These are phyloP conservation scores for Loripinus fragilis DNA, from an alignment of 2,888 invertebrate species.

Conservation along the genomic window DNA sequence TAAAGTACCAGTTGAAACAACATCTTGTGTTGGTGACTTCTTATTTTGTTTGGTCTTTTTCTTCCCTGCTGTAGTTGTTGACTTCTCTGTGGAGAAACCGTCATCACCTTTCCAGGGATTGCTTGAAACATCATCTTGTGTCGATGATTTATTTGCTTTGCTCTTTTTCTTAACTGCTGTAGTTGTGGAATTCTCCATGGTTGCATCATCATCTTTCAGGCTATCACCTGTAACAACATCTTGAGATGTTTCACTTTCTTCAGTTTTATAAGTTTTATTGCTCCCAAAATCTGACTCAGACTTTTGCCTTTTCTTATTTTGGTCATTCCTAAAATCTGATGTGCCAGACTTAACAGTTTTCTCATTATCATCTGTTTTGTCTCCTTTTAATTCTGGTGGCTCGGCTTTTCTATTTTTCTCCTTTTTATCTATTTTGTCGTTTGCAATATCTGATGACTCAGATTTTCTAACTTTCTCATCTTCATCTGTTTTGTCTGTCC, in stretches of 20 bases:
- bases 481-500: background rate
- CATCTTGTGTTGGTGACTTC: background rate
- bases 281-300: background rate
- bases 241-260: background rate
- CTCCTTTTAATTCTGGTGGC: too few species aligned
- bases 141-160: background rate
- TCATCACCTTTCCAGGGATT: too few species aligned
- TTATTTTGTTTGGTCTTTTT: background rate
- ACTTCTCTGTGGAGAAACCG: too few species aligned
- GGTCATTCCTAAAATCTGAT: too few species aligned
- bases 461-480: too few species aligned
- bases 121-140: too few species aligned
- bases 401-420: background rate
- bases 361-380: too few species aligned
- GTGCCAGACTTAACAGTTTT: too few species aligned
- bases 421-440: too few species aligned
- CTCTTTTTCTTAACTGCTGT: background rate
- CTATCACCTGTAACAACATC: background rate
- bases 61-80: background rate
- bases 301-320: background rate
- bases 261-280: too few species aligned
- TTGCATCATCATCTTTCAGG: background rate
- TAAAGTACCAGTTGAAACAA: too few species aligned
- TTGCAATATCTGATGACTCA: background rate
- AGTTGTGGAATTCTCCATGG: background rate